Evolutionary conservation across 2,888 invertebrate genomes (phyloP).

Genomic region (Lycocerus yunnanus): DNA sequence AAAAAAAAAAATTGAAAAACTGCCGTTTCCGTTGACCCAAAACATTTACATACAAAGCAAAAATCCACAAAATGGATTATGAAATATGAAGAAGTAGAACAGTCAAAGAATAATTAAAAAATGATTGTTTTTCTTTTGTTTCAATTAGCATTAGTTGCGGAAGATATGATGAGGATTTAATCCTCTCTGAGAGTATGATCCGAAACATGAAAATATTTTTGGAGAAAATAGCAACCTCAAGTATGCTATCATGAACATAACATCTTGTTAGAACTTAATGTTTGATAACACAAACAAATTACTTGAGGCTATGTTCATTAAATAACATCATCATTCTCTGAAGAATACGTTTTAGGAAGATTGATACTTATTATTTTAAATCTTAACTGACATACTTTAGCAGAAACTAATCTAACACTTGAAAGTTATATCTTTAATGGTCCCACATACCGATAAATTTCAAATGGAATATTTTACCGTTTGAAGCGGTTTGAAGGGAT

Average conservation of each 20-base stretch:
- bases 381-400: neutral
- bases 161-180: no score
- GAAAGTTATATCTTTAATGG: neutral
- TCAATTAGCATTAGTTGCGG: no score
- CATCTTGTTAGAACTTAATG: neutral
- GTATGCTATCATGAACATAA: neutral
- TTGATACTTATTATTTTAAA: neutral
- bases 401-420: neutral
- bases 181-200: no score
- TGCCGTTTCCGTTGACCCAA: no score
- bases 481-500: neutral
- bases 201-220: neutral
- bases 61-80: no score
- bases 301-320: neutral
- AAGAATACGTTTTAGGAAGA: neutral
- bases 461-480: neutral
- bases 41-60: no score
- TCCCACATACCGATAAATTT: neutral
- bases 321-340: neutral
- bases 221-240: neutral
- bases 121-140: no score
- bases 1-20: no score
- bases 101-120: no score
- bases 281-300: neutral
- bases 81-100: no score